Percentiles rank a stretch among this genome's conserved stretches.
Evolutionary conservation across 1,140 invertebrate genomes (phyloP).

Genomic region (Heliothis subflexa): DNA sequence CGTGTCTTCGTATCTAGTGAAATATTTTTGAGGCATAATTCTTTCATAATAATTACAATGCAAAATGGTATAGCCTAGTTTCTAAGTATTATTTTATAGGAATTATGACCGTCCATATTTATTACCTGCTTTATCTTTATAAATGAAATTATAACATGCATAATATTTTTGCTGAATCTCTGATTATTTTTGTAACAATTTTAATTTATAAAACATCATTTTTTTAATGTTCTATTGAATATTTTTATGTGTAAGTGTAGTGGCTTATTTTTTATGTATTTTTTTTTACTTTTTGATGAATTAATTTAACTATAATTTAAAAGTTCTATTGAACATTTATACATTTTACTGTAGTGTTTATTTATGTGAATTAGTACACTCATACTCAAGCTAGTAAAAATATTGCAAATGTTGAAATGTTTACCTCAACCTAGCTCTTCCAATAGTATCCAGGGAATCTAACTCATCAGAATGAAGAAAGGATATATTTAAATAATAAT

Average conservation of each 20-base stretch:
- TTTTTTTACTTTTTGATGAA: no score
- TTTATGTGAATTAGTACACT: no score
- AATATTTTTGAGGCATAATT: no score
- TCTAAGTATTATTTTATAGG: neutral
- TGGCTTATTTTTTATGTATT: no score
- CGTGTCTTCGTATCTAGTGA: no score
- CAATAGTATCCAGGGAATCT: slow-evolving; percentile 11
- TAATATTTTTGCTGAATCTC: no score
- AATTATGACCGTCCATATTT: slow-evolving; percentile 1
- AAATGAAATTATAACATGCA: neutral
- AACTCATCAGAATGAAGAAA: neutral
- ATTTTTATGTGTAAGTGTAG: no score
- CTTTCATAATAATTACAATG: neutral
- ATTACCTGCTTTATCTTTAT: neutral
- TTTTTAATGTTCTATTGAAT: neutral
- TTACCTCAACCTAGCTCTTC: slow-evolving; percentile 29
- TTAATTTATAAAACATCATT: slow-evolving; percentile 4
- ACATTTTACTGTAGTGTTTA: no score
- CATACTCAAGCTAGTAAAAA: neutral
- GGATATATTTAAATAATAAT: slow-evolving; percentile 48
- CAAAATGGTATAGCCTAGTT: neutral
- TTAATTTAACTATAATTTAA: no score
- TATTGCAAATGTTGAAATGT: neutral
- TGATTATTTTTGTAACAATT: no score
- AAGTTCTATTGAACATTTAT: no score